Conservation (phyloP, 2,888 invertebrate species). For the Spodoptera picta region DNA sequence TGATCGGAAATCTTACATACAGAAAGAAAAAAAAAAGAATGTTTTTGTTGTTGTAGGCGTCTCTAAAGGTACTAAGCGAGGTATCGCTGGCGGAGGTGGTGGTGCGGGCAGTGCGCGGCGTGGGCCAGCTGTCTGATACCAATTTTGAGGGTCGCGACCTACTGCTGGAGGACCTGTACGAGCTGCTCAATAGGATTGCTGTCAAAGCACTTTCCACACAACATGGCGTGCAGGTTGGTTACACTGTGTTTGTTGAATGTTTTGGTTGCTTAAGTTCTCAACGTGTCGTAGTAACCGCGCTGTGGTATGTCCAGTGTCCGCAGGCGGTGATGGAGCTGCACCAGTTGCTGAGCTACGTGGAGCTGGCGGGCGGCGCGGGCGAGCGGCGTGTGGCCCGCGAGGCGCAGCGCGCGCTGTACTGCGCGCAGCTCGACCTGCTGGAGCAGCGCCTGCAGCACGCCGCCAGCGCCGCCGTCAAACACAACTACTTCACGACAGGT, state of each 20-base stretch:
- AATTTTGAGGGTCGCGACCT: conserved; percentile 73
- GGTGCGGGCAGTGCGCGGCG: conserved; percentile 71
- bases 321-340: conserved; percentile 88
- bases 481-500: conserved; percentile 48
- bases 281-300: no score
- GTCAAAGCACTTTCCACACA: conserved; percentile 71
- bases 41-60: conserved; percentile 61
- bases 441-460: conserved; percentile 72
- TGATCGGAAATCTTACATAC: no score
- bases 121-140: conserved; percentile 61
- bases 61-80: conserved; percentile 74
- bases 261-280: no score
- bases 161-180: conserved; percentile 73
- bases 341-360: conserved; percentile 87
- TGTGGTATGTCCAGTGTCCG: neutral
- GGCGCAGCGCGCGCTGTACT: conserved; percentile 74
- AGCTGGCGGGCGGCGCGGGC: conserved; percentile 63
- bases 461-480: conserved; percentile 62
- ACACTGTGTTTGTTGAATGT: neutral
- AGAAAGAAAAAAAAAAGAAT: no score
- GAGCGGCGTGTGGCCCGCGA: conserved; percentile 59
- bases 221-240: conserved; percentile 72
- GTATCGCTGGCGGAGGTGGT: conserved; percentile 76
- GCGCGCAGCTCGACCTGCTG: conserved; percentile 87
- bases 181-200: conserved; percentile 72